Base-by-base conservation (phyloP, 64 coral and sea anemone genomes). In the Acropora yongei region DNA sequence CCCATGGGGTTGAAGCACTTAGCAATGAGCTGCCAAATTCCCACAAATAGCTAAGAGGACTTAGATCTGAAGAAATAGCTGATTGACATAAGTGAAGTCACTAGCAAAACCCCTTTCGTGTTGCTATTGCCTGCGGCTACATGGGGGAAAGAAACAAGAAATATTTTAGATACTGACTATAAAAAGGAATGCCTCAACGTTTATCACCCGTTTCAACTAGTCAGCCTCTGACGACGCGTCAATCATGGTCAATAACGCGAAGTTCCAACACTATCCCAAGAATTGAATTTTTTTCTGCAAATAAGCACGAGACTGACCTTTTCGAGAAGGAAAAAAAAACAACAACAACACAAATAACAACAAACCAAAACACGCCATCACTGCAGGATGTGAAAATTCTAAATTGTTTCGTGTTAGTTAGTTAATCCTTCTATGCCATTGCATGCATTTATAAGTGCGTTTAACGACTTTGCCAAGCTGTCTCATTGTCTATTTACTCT, bases 21-120 rank as follows among this genome's bases (percentile, higher is more conserved):
- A 81, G 6, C 17, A 61, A 30, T 30, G 30, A 60, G 79, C 50
- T 13, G 82, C 82, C 18, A 71, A 85, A 44, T 71, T 71, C 82
- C 82, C 82, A 65, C 82, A 45, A 71, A 85, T 61, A 85, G 19
- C 82, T 85, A 85, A 85, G 69, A 65, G 82, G 82, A 63, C 82
- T 85, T 71, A 20, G 16, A 17, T 49, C 16, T n/a, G 13, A 58
- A 82, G 47, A 84, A 84, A 84, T 60, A 60, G 42, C 57, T 5
- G 60, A 8, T 68, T 84, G 80, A 84, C 53, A 85, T 50, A 14
- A 6, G 43, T 43, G 82, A 49, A 72, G 66, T 30, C 30, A 30
- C 30, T 30, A 30, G 30, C 30, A 30, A 71, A 46, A 72, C 8
- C 44, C 49, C 82, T 85, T 85, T 85, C 72, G 82, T 85, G 43